Evolutionary conservation across 2,888 invertebrate species (phyloP), one percentile per base, ranked within the genome.

Genomic region (Morpho deidamia): DNA sequence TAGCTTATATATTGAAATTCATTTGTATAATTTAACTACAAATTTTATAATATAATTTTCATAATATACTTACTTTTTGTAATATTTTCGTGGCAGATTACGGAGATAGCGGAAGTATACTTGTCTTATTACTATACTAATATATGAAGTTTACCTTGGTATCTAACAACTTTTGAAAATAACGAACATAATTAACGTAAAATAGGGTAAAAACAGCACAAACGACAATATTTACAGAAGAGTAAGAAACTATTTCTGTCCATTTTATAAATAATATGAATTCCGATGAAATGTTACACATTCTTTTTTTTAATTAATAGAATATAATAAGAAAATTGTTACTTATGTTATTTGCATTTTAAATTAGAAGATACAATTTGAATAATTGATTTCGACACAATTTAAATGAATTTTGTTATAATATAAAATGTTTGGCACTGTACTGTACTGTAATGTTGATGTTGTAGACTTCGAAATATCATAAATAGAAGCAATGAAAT

Each of bases 161-260:
- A 23, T 37, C 35, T 37, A 37, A 7, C 4, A 37, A 8, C 35
- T 37, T 37, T 37, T 37, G 35, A 3, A 37, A 37, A 37, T 37
- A 37, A 37, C 35, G 10, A 37, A 10, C 2, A 10, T 37, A 37
- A 8, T 10, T 37, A 7, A 37, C 10, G 3, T 37, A 38, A 51
- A 39, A 59, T 63, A 56, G 56, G 53, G 43, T 47, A 44, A 66
- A 43, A 69, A 38, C 23, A 76, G 69, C 65, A 61, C 56, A 66
- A 67, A 56, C 59, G 77, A 79, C 77, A 79, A 81, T 83, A 83
- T 81, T 82, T 82, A 82, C 70, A 64, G 65, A 74, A 69, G 68
- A 54, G 58, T 76, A 69, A 60, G 78, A 71, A 76, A 79, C 76
- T 79, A 81, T 82, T 81, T 83, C 81, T 76, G 66, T 73, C 66